Evolutionary conservation across 2,113 vertebrate species (phyloP).

Genomic region (Etia nguti): DNA sequence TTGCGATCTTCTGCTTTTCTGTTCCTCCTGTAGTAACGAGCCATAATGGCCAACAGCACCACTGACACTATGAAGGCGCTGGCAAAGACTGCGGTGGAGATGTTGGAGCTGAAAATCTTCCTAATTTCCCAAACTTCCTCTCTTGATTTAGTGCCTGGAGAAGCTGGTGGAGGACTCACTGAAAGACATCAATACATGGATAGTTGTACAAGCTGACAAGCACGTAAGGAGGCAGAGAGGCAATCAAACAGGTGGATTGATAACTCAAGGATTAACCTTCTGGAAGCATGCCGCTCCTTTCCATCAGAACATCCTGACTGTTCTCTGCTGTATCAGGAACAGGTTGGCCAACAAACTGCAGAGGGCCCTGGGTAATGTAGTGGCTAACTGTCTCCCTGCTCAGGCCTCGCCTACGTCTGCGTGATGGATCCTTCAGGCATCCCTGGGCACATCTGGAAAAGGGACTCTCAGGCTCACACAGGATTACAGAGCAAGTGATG

Average conservation of each 20-base stretch:
- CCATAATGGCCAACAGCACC: not conserved
- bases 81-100: conserved; percentile 28
- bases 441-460: conserved; percentile 69
- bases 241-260: not conserved
- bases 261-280: not conserved
- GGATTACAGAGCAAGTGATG: conserved; percentile 60
- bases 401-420: conserved; percentile 34
- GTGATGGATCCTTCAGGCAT: conserved; percentile 32
- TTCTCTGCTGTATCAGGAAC: not conserved
- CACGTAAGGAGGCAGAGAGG: not conserved
- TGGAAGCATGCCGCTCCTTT: not conserved
- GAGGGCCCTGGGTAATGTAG: conserved; percentile 67
- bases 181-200: not conserved
- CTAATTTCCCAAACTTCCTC: not conserved
- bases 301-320: not conserved
- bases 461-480: conserved; percentile 54
- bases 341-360: conserved; percentile 28
- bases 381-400: conserved; percentile 50
- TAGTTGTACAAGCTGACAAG: not conserved
- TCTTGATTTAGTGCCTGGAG: not conserved
- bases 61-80: not conserved
- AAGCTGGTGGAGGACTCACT: not conserved
- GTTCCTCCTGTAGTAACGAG: conserved; percentile 2
- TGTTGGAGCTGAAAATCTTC: not conserved
- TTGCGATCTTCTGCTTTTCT: conserved; percentile 1